Evolutionary conservation across 2,113 vertebrate genomes (phyloP).

Genomic region (Enhydra lutris): DNA sequence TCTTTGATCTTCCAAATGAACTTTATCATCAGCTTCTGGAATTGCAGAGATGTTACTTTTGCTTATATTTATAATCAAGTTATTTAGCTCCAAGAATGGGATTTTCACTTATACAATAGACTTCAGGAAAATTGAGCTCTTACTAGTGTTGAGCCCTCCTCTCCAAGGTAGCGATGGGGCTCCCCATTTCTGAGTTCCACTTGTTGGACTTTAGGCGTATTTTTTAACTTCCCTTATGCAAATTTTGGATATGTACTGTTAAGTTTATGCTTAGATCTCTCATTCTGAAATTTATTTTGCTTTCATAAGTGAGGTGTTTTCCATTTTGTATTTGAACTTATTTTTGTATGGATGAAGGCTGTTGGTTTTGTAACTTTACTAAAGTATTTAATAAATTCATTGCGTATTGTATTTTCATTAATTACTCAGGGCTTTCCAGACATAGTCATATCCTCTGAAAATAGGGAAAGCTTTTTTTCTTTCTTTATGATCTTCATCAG

Average conservation of each 20-base stretch:
- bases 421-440: background rate
- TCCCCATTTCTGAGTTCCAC: background rate
- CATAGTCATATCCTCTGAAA: background rate
- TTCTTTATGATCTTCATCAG: background rate
- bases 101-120: background rate
- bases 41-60: background rate
- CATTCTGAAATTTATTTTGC: background rate
- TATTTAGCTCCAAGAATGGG: background rate
- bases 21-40: background rate
- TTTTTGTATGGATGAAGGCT: background rate
- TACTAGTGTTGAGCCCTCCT: background rate
- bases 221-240: background rate
- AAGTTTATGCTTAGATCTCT: background rate
- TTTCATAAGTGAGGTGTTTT: background rate
- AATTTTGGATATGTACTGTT: background rate
- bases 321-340: background rate
- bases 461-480: background rate
- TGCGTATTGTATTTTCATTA: background rate
- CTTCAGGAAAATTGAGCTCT: background rate
- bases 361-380: background rate
- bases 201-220: background rate
- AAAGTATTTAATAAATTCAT: background rate
- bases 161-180: no score
- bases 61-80: background rate
- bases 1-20: background rate